A percentile compares a stretch with the other conserved stretches of the same genome.
Evolutionary conservation across 2,888 invertebrate species (phyloP).

Genomic region (Acleris sparsana): DNA sequence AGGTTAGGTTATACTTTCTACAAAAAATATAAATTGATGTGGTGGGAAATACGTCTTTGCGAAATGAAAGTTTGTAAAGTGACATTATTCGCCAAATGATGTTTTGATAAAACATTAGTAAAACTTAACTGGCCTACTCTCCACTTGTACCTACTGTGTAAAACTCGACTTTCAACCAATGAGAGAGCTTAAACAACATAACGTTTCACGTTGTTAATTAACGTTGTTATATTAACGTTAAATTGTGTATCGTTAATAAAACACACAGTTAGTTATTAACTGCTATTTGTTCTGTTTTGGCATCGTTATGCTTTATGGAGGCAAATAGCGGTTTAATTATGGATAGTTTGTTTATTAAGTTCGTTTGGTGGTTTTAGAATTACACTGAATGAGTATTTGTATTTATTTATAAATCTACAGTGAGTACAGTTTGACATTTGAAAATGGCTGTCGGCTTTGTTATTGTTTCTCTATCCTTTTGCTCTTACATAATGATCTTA

Average conservation of each 20-base stretch:
- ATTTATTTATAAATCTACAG: no score
- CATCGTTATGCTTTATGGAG: conserved; percentile 6
- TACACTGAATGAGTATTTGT: no score
- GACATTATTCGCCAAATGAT: no score
- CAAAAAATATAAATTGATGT: no score
- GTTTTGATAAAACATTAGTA: no score
- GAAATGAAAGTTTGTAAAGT: no score
- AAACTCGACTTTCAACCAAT: background rate
- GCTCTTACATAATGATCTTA: no score
- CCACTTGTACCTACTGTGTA: background rate
- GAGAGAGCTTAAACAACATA: conserved; percentile 9
- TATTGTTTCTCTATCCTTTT: no score
- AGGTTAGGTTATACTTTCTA: no score
- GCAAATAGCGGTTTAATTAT: background rate
- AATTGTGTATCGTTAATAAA: conserved; percentile 12
- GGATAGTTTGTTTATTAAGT: background rate
- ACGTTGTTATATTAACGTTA: conserved; percentile 8
- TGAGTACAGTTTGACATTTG: no score
- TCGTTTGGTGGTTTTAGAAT: background rate
- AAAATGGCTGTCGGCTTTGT: no score
- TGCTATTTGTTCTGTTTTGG: background rate
- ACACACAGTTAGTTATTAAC: conserved; percentile 13
- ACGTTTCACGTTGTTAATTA: conserved; percentile 17
- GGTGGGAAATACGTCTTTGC: no score
- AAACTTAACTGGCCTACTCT: conserved; percentile 4